Conservation (phyloP, 2,888 invertebrate species). For the Platynereis dumerilii region DNA sequence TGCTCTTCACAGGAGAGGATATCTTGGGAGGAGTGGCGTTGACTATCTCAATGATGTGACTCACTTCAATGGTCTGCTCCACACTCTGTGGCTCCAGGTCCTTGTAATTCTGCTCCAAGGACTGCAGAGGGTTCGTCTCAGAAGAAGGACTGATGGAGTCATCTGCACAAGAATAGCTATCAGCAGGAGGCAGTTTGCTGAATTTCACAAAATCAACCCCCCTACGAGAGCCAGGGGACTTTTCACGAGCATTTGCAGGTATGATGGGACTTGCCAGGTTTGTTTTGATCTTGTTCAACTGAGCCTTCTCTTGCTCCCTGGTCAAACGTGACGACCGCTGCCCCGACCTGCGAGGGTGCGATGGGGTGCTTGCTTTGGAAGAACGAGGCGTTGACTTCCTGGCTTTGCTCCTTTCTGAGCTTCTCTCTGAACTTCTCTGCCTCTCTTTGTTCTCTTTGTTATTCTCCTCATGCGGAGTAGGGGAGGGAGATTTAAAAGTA, state of each 20-base stretch:
- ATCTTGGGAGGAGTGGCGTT: slow-evolving; percentile 5
- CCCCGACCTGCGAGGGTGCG: no score
- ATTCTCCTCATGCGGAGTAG: slow-evolving; percentile 1
- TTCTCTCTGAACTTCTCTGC: no score
- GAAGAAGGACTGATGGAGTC: slow-evolving; percentile 59
- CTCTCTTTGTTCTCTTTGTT: no score
- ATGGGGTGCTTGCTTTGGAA: no score
- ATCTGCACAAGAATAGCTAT: slow-evolving; percentile 60
- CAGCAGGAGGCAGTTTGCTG: slow-evolving; percentile 50
- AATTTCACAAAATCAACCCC: slow-evolving; percentile 35
- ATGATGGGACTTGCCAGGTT: slow-evolving; percentile 24
- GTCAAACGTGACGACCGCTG: slow-evolving; percentile 5
- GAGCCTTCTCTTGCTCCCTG: slow-evolving; percentile 24
- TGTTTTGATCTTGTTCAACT: slow-evolving; percentile 34
- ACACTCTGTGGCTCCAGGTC: not conserved
- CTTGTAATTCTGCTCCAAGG: not conserved
- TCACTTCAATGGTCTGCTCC: not conserved
- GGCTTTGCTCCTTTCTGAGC: no score
- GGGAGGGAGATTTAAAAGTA: slow-evolving; percentile 13
- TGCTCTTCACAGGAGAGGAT: not conserved
- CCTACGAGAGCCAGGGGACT: slow-evolving; percentile 26
- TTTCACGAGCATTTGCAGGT: slow-evolving; percentile 14
- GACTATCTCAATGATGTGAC: slow-evolving; percentile 9
- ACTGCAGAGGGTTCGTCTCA: slow-evolving; percentile 28
- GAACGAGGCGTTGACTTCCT: no score